These are phyloP conservation scores for Molanna angustata DNA, from an alignment of 2,888 invertebrate genomes.

Conservation along the genomic window DNA sequence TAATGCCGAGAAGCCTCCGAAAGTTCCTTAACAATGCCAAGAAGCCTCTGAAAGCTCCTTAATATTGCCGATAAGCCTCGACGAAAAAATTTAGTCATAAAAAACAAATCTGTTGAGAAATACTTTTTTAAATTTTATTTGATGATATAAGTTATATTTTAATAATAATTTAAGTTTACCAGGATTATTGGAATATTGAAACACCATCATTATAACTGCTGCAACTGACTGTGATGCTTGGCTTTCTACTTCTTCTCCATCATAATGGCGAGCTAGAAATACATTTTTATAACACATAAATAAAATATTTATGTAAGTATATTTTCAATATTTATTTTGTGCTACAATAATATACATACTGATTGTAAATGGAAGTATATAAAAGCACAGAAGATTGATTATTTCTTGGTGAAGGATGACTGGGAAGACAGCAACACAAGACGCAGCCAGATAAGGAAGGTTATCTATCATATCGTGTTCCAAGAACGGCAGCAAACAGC, in stretches of 20 bases:
- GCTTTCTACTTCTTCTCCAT: conserved; percentile 71
- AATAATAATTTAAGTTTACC: too few relatives aligned
- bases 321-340: not conserved
- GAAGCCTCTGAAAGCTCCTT: too few relatives aligned
- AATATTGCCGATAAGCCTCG: too few relatives aligned
- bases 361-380: conserved; percentile 93
- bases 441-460: conserved; percentile 90
- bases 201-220: conserved; percentile 95
- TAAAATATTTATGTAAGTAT: not conserved
- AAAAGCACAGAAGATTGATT: conserved; percentile 91
- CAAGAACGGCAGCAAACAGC: conserved; percentile 92
- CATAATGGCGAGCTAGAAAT: conserved; percentile 65
- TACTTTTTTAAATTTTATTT: too few relatives aligned
- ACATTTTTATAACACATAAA: not conserved
- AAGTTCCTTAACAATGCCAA: too few relatives aligned
- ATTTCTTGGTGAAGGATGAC: conserved; percentile 89
- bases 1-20: too few relatives aligned
- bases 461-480: conserved; percentile 96
- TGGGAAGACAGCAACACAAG: conserved; percentile 91
- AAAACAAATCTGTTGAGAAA: too few relatives aligned
- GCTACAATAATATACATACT: conserved; percentile 55
- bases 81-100: too few relatives aligned
- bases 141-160: too few relatives aligned
- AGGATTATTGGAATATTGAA: conserved; percentile 92
- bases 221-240: conserved; percentile 84